Conservation (phyloP, 2,888 invertebrate genomes). For the Mythimna loreyi region DNA sequence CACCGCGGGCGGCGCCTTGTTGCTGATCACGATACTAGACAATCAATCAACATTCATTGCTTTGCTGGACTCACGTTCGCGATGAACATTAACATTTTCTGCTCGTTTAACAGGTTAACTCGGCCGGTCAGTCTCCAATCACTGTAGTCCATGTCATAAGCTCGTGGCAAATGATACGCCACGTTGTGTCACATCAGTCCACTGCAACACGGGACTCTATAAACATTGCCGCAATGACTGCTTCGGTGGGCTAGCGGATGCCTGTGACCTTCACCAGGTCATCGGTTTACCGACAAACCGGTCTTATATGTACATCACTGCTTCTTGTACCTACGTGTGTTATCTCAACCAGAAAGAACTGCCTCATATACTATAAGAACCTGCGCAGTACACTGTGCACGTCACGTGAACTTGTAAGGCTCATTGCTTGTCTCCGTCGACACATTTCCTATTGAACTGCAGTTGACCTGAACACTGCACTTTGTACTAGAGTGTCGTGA, state of each 20-base stretch:
- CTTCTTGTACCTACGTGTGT: not conserved
- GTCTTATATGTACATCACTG: not conserved
- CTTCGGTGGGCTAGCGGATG: not conserved
- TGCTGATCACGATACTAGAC: not conserved
- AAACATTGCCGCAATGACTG: too few species aligned
- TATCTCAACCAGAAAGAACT: too few species aligned
- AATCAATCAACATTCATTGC: slow-evolving; percentile 4
- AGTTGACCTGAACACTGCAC: slow-evolving; percentile 12
- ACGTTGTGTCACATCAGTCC: too few species aligned
- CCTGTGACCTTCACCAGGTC: not conserved
- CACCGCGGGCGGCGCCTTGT: not conserved
- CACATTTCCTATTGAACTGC: slow-evolving; percentile 2
- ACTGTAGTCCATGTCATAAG: not conserved
- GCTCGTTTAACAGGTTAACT: slow-evolving; percentile 4
- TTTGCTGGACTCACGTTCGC: slow-evolving; percentile 4
- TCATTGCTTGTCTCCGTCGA: slow-evolving; percentile 2
- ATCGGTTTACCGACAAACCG: not conserved
- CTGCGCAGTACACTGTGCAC: not conserved
- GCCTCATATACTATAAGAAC: not conserved
- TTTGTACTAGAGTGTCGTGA: not conserved
- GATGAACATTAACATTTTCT: slow-evolving; percentile 1
- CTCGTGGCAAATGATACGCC: not conserved
- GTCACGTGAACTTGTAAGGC: slow-evolving; percentile 1
- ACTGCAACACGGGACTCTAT: too few species aligned
- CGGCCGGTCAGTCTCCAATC: not conserved